Evolutionary conservation across 2,797 vertebrate species (phyloP).

Genomic region (Acipenser transmontanus): DNA sequence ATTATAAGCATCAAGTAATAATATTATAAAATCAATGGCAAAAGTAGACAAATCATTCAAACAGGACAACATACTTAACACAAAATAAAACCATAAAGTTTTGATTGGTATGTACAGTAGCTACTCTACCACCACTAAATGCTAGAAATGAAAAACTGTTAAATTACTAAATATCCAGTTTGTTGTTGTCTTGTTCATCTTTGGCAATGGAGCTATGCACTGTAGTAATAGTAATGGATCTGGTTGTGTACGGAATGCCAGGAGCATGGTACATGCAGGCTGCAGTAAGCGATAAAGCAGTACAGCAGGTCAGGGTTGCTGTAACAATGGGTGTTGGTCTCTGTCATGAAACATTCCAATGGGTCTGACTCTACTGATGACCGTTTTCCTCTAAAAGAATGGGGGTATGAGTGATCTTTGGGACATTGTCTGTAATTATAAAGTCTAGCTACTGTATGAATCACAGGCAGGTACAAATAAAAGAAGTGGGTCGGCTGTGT

Average conservation of each 20-base stretch:
- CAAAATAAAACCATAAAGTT: too few species aligned
- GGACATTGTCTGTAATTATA: slow-evolving; percentile 13
- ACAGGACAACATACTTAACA: too few species aligned
- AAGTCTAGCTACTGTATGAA: background rate
- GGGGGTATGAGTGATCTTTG: slow-evolving; percentile 7
- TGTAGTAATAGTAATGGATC: background rate
- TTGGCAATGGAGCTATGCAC: too few species aligned
- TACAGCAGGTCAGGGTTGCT: background rate
- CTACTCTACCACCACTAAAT: too few species aligned
- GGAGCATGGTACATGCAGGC: background rate
- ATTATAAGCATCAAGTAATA: too few species aligned
- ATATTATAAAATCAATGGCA: too few species aligned
- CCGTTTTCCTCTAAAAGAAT: slow-evolving; percentile 6
- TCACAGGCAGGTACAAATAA: slow-evolving; percentile 4
- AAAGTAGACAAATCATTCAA: too few species aligned
- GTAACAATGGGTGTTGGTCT: slow-evolving; percentile 4
- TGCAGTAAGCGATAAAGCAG: background rate
- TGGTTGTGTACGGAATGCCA: background rate
- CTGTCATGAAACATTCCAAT: slow-evolving; percentile 3
- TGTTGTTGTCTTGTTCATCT: too few species aligned
- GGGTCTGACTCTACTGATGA: slow-evolving; percentile 15
- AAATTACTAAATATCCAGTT: too few species aligned
- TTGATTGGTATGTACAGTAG: too few species aligned
- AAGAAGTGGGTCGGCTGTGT: background rate
- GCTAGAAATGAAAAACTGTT: too few species aligned